Evolutionary conservation across 2,888 invertebrate species (phyloP), one percentile per base, ranked within the genome.

Genomic region (Ariolimax columbianus): DNA sequence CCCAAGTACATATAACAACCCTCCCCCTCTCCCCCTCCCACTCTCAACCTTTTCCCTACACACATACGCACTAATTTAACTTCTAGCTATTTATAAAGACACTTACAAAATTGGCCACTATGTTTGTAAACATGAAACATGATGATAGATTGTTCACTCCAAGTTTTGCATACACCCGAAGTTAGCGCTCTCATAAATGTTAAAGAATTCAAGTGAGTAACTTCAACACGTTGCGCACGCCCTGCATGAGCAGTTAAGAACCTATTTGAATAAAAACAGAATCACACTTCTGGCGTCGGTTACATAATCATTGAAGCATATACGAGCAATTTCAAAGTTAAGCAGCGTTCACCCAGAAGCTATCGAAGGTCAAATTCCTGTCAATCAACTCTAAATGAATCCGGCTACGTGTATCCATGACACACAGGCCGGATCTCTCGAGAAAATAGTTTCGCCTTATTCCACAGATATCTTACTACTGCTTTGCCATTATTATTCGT

Each of bases 251-350:
- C 70, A 70, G 40, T 40, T 40, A 36, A 70, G 38, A 70, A 38
- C 14, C 36, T 4, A n/a, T n/a, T n/a, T 17, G 4, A 14, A 19
- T 68, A 3, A 70, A 23, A 36, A 23, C 26, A 19, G 14, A 55
- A 55, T 3, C 55, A 55, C 55, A 23, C 55, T 3, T n/a, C 17
- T 11, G 19, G 55, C 55, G 3, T 2, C 38, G 36, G 70, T 73
- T 43, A n/a, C 73, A 73, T 73, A 11, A 43, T 43, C 7, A 73
- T 17, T n/a, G n/a, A 73, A 47, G n/a, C 73, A 43, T n/a, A 43
- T n/a, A n/a, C 43, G 14, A 43, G 43, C 43, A 73, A 43, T 73
- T 47, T 73, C 73, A n/a, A 73, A 73, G 73, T 30, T 43, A 73
- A 73, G n/a, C 73, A 73, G 47, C 43, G 43, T 30, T n/a, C 73